Conservation (phyloP, 2,113 vertebrate species). For the Tachysurus fulvidraco region DNA sequence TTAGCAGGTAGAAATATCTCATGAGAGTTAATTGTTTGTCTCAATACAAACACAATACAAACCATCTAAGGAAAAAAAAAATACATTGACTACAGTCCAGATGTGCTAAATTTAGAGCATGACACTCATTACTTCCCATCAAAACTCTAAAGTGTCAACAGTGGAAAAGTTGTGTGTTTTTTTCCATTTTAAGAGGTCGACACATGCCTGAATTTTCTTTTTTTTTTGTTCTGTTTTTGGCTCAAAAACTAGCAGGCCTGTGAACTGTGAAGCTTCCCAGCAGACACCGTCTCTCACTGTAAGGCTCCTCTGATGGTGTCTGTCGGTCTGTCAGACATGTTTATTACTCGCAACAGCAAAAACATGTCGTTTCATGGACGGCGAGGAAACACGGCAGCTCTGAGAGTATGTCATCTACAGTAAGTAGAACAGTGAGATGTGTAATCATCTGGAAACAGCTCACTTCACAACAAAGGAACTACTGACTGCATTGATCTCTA, state of each 20-base stretch:
- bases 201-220: background rate
- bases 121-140: constrained; percentile 19
- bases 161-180: constrained; percentile 1
- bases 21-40: background rate
- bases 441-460: background rate
- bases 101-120: constrained; percentile 25
- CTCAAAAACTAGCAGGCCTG: background rate
- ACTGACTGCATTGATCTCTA: constrained; percentile 5
- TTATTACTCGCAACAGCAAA: constrained; percentile 13
- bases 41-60: background rate
- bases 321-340: background rate
- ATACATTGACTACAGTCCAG: constrained; percentile 11
- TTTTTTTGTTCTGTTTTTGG: background rate
- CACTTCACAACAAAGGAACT: background rate
- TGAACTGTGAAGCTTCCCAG: constrained; percentile 35
- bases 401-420: background rate
- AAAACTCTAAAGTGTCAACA: background rate
- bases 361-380: background rate
- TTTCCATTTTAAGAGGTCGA: constrained; percentile 14
- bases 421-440: background rate
- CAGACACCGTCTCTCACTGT: background rate
- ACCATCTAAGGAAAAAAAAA: constrained; percentile 3
- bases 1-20: background rate
- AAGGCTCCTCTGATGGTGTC: constrained; percentile 9
- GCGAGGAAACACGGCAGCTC: background rate